Percentiles rank a stretch among this genome's conserved stretches.
These are phyloP conservation scores for Meandrusa payeni DNA, from an alignment of 2,888 invertebrate species.

Conservation along the genomic window DNA sequence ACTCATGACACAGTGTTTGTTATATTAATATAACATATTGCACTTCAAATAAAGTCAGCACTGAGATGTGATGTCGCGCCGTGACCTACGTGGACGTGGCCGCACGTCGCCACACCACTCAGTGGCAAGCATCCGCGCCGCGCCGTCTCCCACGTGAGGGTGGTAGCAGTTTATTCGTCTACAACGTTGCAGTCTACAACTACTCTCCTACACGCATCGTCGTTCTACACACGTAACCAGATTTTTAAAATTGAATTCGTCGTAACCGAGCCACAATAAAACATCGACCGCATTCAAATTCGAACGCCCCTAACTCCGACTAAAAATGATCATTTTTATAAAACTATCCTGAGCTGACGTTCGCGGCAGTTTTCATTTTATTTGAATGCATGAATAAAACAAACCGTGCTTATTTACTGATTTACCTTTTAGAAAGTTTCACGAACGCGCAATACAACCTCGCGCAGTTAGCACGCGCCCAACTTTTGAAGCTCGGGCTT, in stretches of 20 bases:
- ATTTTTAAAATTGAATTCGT: conserved; percentile 16
- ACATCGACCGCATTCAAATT: conserved; percentile 14
- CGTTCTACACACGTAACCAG: too few relatives aligned
- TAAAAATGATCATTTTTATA: conserved; percentile 17
- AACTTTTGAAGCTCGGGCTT: background rate
- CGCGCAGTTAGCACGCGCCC: too few relatives aligned
- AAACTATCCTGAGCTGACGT: conserved; percentile 7
- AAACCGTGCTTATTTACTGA: background rate
- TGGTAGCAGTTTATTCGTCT: conserved; percentile 1
- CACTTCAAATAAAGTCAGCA: too few relatives aligned
- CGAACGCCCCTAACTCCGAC: too few relatives aligned
- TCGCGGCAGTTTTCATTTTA: conserved; percentile 7
- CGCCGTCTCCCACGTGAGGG: background rate
- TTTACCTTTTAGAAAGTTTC: background rate
- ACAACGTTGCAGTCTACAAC: too few relatives aligned
- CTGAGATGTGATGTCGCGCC: too few relatives aligned
- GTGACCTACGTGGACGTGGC: too few relatives aligned
- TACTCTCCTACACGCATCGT: too few relatives aligned
- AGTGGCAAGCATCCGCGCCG: conserved; percentile 2
- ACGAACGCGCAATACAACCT: too few relatives aligned
- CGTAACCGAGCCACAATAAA: conserved; percentile 7
- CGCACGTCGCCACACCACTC: too few relatives aligned
- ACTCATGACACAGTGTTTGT: too few relatives aligned
- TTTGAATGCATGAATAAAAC: background rate
- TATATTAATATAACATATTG: too few relatives aligned